Percentiles rank a stretch among this genome's conserved stretches.
These are phyloP conservation scores for Anastatus disparis DNA, from an alignment of 1,140 invertebrate genomes.

Conservation along the genomic window DNA sequence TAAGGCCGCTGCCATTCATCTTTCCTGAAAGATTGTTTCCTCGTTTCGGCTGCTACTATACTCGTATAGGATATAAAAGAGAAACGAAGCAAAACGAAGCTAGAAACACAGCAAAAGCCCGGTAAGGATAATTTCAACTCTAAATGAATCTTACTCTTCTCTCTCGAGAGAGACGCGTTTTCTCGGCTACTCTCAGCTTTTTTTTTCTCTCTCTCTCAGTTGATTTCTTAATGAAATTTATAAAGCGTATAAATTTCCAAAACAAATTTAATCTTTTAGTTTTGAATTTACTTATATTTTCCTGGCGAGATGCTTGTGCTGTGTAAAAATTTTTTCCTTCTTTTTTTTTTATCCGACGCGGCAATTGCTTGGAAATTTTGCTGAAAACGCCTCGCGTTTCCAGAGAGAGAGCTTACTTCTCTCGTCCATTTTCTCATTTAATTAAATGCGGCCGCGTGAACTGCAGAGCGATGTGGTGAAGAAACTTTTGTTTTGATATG, in stretches of 20 bases:
- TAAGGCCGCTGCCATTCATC: constrained; percentile 42
- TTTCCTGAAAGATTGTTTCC: constrained; percentile 42
- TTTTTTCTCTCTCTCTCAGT: neutral
- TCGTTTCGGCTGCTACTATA: constrained; percentile 30
- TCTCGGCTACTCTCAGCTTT: too few species aligned
- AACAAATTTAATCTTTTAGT: constrained; percentile 36
- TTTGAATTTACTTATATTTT: constrained; percentile 22
- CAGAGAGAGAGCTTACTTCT: too few species aligned
- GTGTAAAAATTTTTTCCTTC: too few species aligned
- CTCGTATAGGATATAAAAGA: neutral
- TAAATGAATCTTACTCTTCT: constrained; percentile 35
- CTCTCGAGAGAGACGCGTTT: constrained; percentile 14
- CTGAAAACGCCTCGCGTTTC: neutral
- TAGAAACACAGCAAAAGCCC: too few species aligned
- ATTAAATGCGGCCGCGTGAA: too few species aligned
- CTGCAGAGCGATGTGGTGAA: neutral
- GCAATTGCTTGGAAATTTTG: constrained; percentile 14
- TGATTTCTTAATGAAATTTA: constrained; percentile 35
- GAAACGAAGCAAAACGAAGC: too few species aligned
- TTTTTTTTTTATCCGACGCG: neutral
- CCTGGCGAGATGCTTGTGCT: too few species aligned
- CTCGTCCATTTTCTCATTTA: too few species aligned
- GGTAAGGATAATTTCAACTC: constrained; percentile 35
- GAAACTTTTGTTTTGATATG: constrained; percentile 28
- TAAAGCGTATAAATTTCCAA: constrained; percentile 40